A percentile compares a stretch with the other conserved stretches of the same genome.
These are phyloP conservation scores for Ips nitidus DNA, from an alignment of 1,140 invertebrate species.

Conservation along the genomic window DNA sequence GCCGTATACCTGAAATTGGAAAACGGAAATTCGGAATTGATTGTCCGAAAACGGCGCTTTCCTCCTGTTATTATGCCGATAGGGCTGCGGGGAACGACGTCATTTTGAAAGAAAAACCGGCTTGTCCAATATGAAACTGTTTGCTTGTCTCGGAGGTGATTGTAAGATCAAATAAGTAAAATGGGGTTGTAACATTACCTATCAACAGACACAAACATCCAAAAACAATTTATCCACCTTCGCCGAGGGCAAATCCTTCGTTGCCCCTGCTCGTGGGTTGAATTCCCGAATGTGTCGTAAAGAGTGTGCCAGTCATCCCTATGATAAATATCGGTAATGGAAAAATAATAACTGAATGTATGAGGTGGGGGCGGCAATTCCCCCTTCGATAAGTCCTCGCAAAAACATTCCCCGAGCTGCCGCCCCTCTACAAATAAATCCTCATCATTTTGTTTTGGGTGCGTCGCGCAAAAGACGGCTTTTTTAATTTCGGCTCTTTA, in stretches of 20 bases:
- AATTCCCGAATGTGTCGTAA: conserved; percentile 25
- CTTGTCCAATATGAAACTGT: no score
- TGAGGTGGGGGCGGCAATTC: not conserved
- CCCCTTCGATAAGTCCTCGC: conserved; percentile 5
- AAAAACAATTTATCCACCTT: no score
- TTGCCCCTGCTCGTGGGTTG: not conserved
- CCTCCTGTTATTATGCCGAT: conserved; percentile 20
- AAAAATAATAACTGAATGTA: conserved; percentile 27
- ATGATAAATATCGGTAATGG: conserved; percentile 28
- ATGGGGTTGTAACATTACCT: no score
- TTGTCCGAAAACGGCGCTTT: conserved; percentile 27
- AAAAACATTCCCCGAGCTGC: not conserved
- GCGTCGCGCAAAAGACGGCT: conserved; percentile 19
- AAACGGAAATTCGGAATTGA: conserved; percentile 26
- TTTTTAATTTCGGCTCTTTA: conserved; percentile 25
- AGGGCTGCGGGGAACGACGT: not conserved
- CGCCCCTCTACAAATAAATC: not conserved
- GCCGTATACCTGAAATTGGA: conserved; percentile 31
- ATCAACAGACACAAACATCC: no score
- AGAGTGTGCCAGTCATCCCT: conserved; percentile 23
- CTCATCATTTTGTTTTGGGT: not conserved
- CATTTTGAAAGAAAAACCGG: no score
- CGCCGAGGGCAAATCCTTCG: no score
- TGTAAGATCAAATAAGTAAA: no score
- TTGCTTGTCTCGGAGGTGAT: no score